Percentiles rank a stretch among this genome's conserved stretches.
phyloP scores from a whole-genome alignment of 92 coral and sea anemone species.

The Zoanthus solanderi region DNA sequence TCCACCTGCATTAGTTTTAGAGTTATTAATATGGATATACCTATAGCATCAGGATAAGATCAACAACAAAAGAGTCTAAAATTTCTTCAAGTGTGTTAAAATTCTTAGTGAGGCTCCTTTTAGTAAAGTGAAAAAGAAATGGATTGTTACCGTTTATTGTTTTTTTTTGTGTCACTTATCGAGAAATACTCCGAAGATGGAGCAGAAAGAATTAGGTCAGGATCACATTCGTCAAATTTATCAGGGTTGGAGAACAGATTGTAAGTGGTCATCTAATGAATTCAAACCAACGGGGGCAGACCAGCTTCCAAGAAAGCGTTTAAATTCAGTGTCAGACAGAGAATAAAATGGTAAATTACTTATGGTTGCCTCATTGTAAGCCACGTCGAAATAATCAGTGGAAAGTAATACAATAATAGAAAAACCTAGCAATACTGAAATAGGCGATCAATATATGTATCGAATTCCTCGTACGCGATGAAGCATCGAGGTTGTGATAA shows the following conservation, averaged over 20 bases:
- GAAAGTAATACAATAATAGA: neutral
- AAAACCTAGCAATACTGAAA: neutral
- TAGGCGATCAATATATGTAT: neutral
- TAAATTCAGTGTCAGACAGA: neutral
- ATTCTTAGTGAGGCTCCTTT: neutral
- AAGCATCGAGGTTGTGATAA: neutral
- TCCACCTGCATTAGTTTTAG: neutral
- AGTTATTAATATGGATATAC: neutral
- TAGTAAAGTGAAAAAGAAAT: constrained; percentile 5
- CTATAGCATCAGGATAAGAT: neutral
- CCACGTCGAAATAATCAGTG: neutral
- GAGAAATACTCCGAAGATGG: neutral
- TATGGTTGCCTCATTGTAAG: neutral
- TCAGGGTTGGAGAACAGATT: neutral
- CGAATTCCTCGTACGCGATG: neutral
- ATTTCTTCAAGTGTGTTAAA: neutral
- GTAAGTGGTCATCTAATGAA: neutral
- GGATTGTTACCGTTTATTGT: neutral
- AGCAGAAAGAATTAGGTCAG: neutral
- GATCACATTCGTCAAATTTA: constrained; percentile 6
- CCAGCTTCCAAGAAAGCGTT: neutral
- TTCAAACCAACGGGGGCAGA: neutral
- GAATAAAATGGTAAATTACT: constrained; percentile 6
- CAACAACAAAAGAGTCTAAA: neutral
- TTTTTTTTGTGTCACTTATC: neutral